Base-by-base conservation (phyloP, 2,113 vertebrate genomes). In the Myrmecophaga tridactyla region DNA sequence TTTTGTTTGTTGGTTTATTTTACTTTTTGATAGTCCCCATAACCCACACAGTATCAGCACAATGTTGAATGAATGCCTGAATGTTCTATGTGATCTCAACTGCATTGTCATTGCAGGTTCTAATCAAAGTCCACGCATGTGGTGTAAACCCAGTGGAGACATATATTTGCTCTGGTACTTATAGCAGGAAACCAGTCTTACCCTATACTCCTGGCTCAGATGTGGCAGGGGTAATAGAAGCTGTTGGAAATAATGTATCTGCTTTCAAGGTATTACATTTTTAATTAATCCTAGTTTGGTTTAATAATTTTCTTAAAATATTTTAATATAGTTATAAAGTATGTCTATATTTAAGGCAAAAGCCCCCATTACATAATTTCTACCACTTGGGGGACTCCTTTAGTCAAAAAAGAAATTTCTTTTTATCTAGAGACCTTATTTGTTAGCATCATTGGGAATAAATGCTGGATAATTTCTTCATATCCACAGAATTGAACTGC, bases 121-220 rank as follows among this genome's bases (percentile, higher is more conserved):
- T 99, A 95, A 99, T 99, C 87, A 98, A 98, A 89, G 99, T 99
- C 69, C 98, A 98, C 0, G 99, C 99, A 5, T 99, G 99, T 58
- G 99, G 99, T 1, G 98, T 99, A 13, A 99, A 99, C 90, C 99
- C 99, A 2, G 99, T 99, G 0, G 99, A 99, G 88, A 99, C 99
- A 0, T 99, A 99, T 1, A 99, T 99, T 96, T 98, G 99, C 6
- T 97, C 99, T 9, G 99, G 99, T 8, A 96, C 94, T 0, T 97
- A 98, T 0, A 65, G 60, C 14, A 98, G 98, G 6, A 99, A 98
- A 60, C 99, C 99, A 0, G 0, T 70, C 3, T 94, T 99, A 9
- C 99, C 99, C 0, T 99, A 99, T 70, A 99, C 98, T 0, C 99
- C 99, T 0, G 99, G 99, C 85, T 95, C 98, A 0, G 99, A 99